phyloP scores from a whole-genome alignment of 2,797 vertebrate genomes.

The Pangasius djambal region DNA sequence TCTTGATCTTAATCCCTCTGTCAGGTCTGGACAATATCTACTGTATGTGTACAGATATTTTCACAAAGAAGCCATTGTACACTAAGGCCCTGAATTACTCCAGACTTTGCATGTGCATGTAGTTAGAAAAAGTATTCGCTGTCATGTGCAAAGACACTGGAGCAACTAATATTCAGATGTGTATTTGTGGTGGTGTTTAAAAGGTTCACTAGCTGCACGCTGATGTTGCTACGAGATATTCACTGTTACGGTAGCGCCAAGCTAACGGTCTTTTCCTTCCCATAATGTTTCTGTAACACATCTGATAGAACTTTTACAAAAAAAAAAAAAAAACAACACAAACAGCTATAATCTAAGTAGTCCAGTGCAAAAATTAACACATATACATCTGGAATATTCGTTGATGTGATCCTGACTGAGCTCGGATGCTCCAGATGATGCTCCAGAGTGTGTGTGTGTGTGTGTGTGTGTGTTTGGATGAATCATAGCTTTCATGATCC shows the following conservation, averaged over 20 bases:
- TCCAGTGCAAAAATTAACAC: neutral
- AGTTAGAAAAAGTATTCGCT: neutral
- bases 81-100: neutral
- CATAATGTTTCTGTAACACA: no score
- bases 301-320: neutral
- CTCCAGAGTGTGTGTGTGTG: neutral
- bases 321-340: neutral
- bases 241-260: neutral
- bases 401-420: conserved; percentile 1
- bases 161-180: neutral
- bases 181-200: neutral
- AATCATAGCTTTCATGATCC: neutral
- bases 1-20: neutral
- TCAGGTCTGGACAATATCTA: conserved; percentile 21
- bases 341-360: neutral
- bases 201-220: neutral
- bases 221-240: neutral
- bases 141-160: neutral
- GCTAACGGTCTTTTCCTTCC: neutral
- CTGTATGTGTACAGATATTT: neutral
- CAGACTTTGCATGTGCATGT: neutral
- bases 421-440: neutral
- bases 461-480: neutral
- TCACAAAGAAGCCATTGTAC: conserved; percentile 20
- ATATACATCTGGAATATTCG: no score